Evolutionary conservation across 2,113 vertebrate species (phyloP).

Genomic region (Platycercus adscitus): DNA sequence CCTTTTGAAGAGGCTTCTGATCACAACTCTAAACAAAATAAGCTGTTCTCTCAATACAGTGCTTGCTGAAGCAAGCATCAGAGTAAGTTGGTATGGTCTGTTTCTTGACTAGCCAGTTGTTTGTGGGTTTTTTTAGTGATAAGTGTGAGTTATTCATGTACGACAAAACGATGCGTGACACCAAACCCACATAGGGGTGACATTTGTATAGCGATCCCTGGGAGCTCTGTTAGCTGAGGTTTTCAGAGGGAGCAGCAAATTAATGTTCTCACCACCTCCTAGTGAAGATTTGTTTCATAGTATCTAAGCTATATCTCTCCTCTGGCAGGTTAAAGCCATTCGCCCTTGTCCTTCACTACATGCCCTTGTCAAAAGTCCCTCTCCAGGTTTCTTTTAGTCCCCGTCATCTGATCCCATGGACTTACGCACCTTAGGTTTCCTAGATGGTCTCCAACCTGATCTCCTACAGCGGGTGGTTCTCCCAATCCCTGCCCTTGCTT

Average conservation of each 20-base stretch:
- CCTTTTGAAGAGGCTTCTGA: conserved; percentile 12
- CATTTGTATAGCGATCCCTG: neutral
- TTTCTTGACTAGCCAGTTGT: neutral
- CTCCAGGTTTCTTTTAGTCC: neutral
- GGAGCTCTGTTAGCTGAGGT: neutral
- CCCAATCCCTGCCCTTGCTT: neutral
- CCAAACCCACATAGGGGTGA: neutral
- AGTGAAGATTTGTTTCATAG: too few species aligned
- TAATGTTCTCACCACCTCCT: neutral
- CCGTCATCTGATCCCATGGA: neutral
- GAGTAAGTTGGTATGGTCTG: neutral
- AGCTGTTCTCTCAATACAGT: neutral
- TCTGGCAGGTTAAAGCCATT: neutral
- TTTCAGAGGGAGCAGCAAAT: neutral
- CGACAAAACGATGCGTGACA: neutral
- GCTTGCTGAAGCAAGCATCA: neutral
- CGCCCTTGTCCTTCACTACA: neutral
- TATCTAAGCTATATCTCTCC: neutral
- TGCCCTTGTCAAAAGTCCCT: neutral
- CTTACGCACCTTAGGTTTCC: neutral
- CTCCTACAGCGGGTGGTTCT: neutral
- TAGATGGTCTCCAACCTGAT: neutral
- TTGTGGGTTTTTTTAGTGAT: neutral
- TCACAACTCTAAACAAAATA: neutral
- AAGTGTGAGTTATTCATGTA: neutral